Evolutionary conservation across 2,888 invertebrate species (phyloP), one percentile per base, ranked within the genome.

Genomic region (Tenthredo notha): DNA sequence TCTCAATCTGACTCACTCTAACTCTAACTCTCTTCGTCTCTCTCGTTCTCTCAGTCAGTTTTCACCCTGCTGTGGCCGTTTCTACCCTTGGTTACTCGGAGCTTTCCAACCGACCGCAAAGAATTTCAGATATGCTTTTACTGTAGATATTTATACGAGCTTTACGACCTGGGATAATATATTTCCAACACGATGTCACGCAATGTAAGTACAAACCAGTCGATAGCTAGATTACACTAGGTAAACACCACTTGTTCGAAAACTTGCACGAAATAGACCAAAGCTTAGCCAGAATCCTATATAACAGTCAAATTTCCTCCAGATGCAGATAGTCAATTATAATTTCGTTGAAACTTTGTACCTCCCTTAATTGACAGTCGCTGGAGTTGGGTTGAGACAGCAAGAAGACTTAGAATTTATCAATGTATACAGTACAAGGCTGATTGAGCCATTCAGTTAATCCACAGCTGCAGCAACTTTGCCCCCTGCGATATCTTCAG

Each of bases 91-190:
- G 21, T 37, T 21, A 15, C 21, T 33, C 61, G 61, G 3, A 37
- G 58, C n/a, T 40, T 65, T 25, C 15, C 80, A 37, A 40, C 15
- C n/a, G 61, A 67, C 83, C 47, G 29, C 83, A 70, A 67, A 70
- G 83, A 83, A 83, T 83, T 67, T 50, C n/a, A 67, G 70, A 47
- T 83, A 83, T 47, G 83, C 47, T 83, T 83, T 29, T 43, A 80
- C 18, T 15, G 3, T 61, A 10, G 80, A 10, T 61, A 33, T 58
- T 37, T 40, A 43, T 54, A 21, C 54, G 54, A 54, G 18, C 50
- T 12, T 33, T n/a, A n/a, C 12, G 77, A 54, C 18, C 33, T 77
- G 29, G 29, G 77, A 54, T 77, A 21, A 50, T 40, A 40, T 25
- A 82, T 18, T 61, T 82, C 12, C 18, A 82, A 58, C 37, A 18